phyloP scores from a whole-genome alignment of 2,797 vertebrate species.

The Serranus cabrilla region DNA sequence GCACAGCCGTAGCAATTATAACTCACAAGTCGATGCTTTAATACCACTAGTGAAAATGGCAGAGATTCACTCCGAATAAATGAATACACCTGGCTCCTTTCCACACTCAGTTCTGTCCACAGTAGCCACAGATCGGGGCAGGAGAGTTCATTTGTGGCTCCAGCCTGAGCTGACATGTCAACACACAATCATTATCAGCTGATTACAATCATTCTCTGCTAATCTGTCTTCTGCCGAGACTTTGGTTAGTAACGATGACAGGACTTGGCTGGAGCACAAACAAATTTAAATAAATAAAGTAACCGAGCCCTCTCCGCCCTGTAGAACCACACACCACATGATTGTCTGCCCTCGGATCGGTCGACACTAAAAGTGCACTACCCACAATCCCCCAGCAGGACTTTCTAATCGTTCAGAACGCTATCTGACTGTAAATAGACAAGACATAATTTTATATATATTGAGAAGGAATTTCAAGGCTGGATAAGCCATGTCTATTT shows the following conservation, averaged over 20 bases:
- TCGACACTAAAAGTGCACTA: slow-evolving; percentile 75
- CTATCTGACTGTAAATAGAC: slow-evolving; percentile 88
- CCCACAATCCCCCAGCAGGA: slow-evolving; percentile 79
- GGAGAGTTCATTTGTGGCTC: slow-evolving; percentile 50
- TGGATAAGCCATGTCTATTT: slow-evolving; percentile 90
- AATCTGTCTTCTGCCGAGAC: slow-evolving; percentile 42
- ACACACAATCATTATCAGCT: slow-evolving; percentile 67
- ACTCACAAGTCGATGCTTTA: slow-evolving; percentile 33
- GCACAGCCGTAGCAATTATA: slow-evolving; percentile 73
- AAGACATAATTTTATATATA: slow-evolving; percentile 87
- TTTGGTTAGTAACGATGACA: slow-evolving; percentile 37
- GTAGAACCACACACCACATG: slow-evolving; percentile 47
- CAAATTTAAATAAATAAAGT: slow-evolving; percentile 12
- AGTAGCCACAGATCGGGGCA: slow-evolving; percentile 61
- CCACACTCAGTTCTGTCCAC: slow-evolving; percentile 33
- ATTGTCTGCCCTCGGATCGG: slow-evolving; percentile 47
- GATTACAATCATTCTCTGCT: slow-evolving; percentile 72
- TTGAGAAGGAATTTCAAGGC: slow-evolving; percentile 88
- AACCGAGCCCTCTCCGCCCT: slow-evolving; percentile 12
- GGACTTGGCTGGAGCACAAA: slow-evolving; percentile 55
- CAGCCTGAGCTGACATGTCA: slow-evolving; percentile 40
- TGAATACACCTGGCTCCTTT: slow-evolving; percentile 21
- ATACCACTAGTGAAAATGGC: slow-evolving; percentile 32
- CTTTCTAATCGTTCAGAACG: slow-evolving; percentile 85
- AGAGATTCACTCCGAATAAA: slow-evolving; percentile 30